Conservation (phyloP, 2,113 vertebrate species). For the Asarcornis scutulata region DNA sequence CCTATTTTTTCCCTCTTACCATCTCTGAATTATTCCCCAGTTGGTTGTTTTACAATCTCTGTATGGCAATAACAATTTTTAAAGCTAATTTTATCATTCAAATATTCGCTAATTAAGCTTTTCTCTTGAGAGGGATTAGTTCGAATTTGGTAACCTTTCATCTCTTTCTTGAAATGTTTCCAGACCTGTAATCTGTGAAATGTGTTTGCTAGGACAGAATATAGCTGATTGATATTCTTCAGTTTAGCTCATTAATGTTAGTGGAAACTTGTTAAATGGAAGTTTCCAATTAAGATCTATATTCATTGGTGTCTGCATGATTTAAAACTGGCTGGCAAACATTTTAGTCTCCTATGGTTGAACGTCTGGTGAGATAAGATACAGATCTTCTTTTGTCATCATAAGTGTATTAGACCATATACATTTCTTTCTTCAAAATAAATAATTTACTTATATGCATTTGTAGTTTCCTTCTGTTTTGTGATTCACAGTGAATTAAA, state of each 20-base stretch:
- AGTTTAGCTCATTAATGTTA: conserved; percentile 3
- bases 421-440: conserved; percentile 36
- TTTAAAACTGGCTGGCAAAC: conserved; percentile 51
- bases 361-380: conserved; percentile 57
- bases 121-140: background rate
- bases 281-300: conserved; percentile 32
- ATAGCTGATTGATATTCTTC: background rate
- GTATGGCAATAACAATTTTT: background rate
- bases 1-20: rapidly evolving
- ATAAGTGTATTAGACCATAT: conserved; percentile 31
- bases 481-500: background rate
- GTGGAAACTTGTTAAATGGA: conserved; percentile 41
- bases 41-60: background rate
- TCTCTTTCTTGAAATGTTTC: conserved; percentile 2
- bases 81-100: background rate
- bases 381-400: conserved; percentile 60
- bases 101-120: conserved; percentile 1
- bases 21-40: rapidly evolving
- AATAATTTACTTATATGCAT: conserved; percentile 34
- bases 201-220: background rate
- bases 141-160: background rate
- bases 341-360: conserved; percentile 38
- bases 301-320: conserved; percentile 30
- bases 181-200: background rate
- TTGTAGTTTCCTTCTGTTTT: conserved; percentile 9